A percentile compares a stretch with the other conserved stretches of the same genome.
phyloP scores from a whole-genome alignment of 1,140 invertebrate species.

The Stegodyphus dumicola region DNA sequence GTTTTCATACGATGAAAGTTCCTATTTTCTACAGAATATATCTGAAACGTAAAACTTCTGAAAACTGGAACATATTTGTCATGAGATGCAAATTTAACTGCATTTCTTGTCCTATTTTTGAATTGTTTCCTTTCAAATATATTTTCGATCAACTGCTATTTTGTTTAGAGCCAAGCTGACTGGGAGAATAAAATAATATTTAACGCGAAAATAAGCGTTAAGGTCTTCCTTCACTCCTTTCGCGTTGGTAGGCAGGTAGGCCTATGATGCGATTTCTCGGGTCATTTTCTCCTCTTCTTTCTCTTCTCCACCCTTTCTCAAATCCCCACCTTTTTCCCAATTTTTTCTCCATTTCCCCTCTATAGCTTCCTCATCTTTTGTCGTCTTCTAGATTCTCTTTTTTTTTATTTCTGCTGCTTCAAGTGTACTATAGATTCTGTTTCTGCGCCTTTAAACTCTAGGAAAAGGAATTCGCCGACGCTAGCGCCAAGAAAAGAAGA shows the following conservation, averaged over 20 bases:
- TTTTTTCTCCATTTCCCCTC: conserved; percentile 35
- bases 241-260: conserved; percentile 38
- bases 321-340: conserved; percentile 25
- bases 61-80: no score
- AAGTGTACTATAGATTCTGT: conserved; percentile 37
- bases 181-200: background rate
- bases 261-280: conserved; percentile 57
- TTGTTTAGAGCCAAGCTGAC: background rate
- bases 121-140: no score
- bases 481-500: conserved; percentile 9
- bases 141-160: background rate
- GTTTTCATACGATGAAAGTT: no score
- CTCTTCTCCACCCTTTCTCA: conserved; percentile 30
- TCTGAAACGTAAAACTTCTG: no score
- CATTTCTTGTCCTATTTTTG: no score
- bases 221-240: background rate
- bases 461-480: conserved; percentile 17
- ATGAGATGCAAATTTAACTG: no score
- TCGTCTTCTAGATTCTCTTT: conserved; percentile 29
- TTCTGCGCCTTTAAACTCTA: conserved; percentile 49
- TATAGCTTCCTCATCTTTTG: conserved; percentile 51
- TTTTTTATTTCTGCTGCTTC: background rate
- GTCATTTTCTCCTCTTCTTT: conserved; percentile 48
- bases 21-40: no score
- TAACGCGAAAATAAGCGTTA: conserved; percentile 25